Evolutionary conservation across 37 sponge, comb jelly and placozoan species (phyloP).

Genomic region (Chondrosia reniformis): DNA sequence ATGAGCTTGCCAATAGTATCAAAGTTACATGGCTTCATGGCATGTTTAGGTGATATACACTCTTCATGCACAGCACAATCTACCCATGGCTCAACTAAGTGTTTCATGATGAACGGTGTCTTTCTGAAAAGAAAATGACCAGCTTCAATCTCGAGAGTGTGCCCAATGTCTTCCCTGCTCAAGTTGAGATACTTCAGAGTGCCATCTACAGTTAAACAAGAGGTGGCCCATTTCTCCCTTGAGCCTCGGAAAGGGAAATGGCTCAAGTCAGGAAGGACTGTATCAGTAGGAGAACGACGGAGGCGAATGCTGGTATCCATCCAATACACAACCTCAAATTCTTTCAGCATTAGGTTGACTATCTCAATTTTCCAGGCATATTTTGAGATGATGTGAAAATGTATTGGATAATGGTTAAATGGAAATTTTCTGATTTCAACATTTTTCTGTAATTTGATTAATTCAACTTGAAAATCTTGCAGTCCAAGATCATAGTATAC

Average conservation of each 20-base stretch:
- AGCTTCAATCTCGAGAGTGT: too few species aligned
- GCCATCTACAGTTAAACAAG: too few species aligned
- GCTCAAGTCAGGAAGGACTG: not conserved
- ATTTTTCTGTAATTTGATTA: not conserved
- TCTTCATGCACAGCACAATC: too few species aligned
- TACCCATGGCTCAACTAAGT: too few species aligned
- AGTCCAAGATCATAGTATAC: slow-evolving; percentile 21
- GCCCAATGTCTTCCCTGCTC: too few species aligned
- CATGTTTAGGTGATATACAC: too few species aligned
- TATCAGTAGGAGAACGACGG: not conserved
- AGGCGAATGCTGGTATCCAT: slow-evolving; percentile 34
- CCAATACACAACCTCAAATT: slow-evolving; percentile 29
- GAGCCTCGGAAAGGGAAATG: slow-evolving; percentile 6
- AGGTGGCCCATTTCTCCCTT: too few species aligned
- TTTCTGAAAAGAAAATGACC: too few species aligned
- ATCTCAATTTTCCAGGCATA: slow-evolving; percentile 23
- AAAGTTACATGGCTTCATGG: too few species aligned
- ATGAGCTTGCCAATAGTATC: too few species aligned
- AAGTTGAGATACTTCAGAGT: too few species aligned
- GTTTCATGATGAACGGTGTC: too few species aligned
- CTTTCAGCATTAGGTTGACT: not conserved
- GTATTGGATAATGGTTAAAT: slow-evolving; percentile 12
- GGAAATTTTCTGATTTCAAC: slow-evolving; percentile 26
- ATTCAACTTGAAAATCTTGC: not conserved
- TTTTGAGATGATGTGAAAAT: slow-evolving; percentile 4